These are phyloP conservation scores for Smutsia gigantea DNA, from an alignment of 2,797 vertebrate genomes.

Conservation along the genomic window DNA sequence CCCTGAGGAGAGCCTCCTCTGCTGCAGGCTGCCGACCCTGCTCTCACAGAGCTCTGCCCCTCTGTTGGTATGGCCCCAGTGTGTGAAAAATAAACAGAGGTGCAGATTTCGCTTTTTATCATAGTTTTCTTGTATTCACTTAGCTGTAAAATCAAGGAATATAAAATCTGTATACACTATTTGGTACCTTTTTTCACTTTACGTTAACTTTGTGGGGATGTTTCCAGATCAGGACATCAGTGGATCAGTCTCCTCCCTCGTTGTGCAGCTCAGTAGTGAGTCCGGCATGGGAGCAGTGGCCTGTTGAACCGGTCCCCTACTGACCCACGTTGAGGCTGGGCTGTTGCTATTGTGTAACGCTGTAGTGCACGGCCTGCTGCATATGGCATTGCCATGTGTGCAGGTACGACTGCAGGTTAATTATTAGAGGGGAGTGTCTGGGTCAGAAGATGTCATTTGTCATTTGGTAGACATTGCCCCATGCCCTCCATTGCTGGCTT, in stretches of 20 bases:
- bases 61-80: not conserved
- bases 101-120: not conserved
- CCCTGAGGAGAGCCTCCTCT: not conserved
- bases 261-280: not conserved
- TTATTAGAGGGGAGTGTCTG: not conserved
- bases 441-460: not conserved
- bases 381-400: not conserved
- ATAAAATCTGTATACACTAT: not conserved
- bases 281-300: not conserved
- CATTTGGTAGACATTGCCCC: not conserved
- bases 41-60: not conserved
- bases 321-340: not conserved
- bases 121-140: not conserved
- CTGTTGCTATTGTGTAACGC: not conserved
- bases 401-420: not conserved
- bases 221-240: not conserved
- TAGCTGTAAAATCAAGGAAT: not conserved
- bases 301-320: not conserved
- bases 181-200: not conserved
- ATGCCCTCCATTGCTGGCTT: not conserved
- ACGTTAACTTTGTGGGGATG: not conserved
- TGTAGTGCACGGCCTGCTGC: not conserved
- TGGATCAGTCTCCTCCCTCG: too few relatives aligned
- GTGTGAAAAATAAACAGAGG: not conserved
- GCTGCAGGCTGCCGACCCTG: not conserved